Base-by-base conservation (phyloP, 1,140 invertebrate genomes). In the Drosophila eugracilis region DNA sequence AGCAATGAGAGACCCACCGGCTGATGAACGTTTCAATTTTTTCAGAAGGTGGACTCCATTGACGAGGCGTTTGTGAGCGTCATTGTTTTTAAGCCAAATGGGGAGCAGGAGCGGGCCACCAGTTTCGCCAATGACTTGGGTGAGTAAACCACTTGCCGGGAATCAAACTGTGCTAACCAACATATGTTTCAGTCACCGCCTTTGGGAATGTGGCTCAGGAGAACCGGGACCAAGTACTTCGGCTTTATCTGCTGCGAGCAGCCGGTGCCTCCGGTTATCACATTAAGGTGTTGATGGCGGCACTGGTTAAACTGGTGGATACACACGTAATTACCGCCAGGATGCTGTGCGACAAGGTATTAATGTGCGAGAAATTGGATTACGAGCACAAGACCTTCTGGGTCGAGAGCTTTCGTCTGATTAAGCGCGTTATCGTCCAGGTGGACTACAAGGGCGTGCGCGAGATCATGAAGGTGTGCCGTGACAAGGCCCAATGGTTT, bases 371-470 rank as follows among this genome's bases (percentile, higher is more conserved):
- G 24, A 96, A 96, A 90, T 92, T 98, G 7, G 92, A 94, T 12
- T 95, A 96, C 90, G 93, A 95, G 52, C 95, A 96, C 89, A 93
- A 94, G 78, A 94, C 96, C 59, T 97, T 97, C 92, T 98, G 97
- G 98, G 95, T 96, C 10, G 95, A 96, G 90, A 96, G 95, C 89
- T 99, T 99, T 92, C 93, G 94, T 58, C 92, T 99, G 3, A 96
- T 99, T 37, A 94, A 95, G 75, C 95, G 94, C 85, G 96, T 98
- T 58, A 96, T 99, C 88, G 95, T 95, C 32, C 95, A 96, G 59
- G 98, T 99, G 9, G 97, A 98, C 91, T 99, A 99, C 90, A 99
- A 99, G 93, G 97, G 96, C 42, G 97, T 98, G 1, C 92, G 97
- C 75, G 96, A 97, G 93, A 96, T 98, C 34, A 97, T 98, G 96